Evolutionary conservation across 2,113 vertebrate genomes (phyloP), one percentile per base, ranked within the genome.

Genomic region (Nothocercus nigrocapillus): DNA sequence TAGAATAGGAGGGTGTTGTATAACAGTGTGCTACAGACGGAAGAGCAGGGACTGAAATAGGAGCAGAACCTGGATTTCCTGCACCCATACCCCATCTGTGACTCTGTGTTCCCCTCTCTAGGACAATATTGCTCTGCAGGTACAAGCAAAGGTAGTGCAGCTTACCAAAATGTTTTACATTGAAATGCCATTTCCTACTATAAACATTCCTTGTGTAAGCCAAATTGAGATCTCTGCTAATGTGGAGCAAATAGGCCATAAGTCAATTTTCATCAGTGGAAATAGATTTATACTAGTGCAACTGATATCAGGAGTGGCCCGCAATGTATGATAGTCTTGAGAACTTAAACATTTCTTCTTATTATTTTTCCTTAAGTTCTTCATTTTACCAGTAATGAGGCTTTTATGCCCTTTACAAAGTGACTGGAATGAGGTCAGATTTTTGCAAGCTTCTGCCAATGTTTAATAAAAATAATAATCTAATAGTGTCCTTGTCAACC

Each of bases 371-470:
- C 88, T 30, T 5, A 88, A 76, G 67, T 59, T 92, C 53, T 87
- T 88, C 25, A 82, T 90, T 94, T 88, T 72, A 94, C 32, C 34
- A 67, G 85, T 85, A 93, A 92, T 83, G 40, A 59, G 49, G 63
- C 79, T 93, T 88, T 72, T 93, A 66, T 90, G 93, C 83, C 91
- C 82, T 88, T 93, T 83, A 79, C 34, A 58, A 85, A 92, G 47
- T 82, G 73, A 70, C 82, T 82, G 72, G 82, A 92, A 95, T 90
- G 88, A 94, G 88, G 93, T 96, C 85, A 88, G 70, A 76, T 64
- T 94, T 90, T 92, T 94, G 80, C 80, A 88, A 92, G 72, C 58
- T 83, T 92, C 85, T 93, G 95, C 82, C 85, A 95, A 74, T 4
- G 1, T 69, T 90, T 92, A 92, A 77, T 93, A 82, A 85, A 63